Evolutionary conservation across 1,140 invertebrate genomes (phyloP), one percentile per base, ranked within the genome.

Genomic region (Mya arenaria): DNA sequence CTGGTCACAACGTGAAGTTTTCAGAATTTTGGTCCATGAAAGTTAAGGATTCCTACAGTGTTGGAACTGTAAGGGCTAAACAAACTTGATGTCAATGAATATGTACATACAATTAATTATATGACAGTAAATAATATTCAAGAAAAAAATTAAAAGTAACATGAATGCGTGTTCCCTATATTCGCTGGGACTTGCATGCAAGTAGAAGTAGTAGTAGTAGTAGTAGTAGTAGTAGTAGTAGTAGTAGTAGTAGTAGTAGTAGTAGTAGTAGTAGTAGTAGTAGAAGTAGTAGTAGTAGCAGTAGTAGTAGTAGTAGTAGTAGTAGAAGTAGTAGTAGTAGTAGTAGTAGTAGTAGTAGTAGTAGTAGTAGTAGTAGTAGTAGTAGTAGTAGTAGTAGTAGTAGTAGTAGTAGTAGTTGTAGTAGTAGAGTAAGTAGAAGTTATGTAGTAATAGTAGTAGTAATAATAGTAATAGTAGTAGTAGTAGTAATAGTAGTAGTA

Each of bases 151-250:
- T n/a, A n/a, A n/a, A n/a, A n/a, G n/a, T n/a, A n/a, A n/a, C n/a
- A n/a, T n/a, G n/a, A n/a, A n/a, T n/a, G n/a, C n/a, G n/a, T n/a
- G n/a, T n/a, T n/a, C n/a, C n/a, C n/a, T n/a, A n/a, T n/a, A n/a
- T n/a, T n/a, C n/a, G n/a, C n/a, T n/a, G n/a, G n/a, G n/a, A n/a
- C n/a, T n/a, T n/a, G n/a, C n/a, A n/a, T n/a, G n/a, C n/a, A n/a
- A 60, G 56, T 60, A 60, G 56, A 13, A 60, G 56, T 60, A 60
- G 56, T 60, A 60, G 56, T 60, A 60, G 56, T 23, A 60, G 56
- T 10, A 60, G 56, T 23, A 60, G 56, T n/a, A 30, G 56, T 30
- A 60, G 56, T 60, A 25, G 56, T 60, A 60, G 56, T 60, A 60
- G 56, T 30, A 25, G 28, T 30, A 60, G 56, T n/a, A 60, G 56